Percentiles rank a stretch among this genome's conserved stretches.
These are phyloP conservation scores for Lepas anatifera DNA, from an alignment of 2,888 invertebrate species.

Conservation along the genomic window DNA sequence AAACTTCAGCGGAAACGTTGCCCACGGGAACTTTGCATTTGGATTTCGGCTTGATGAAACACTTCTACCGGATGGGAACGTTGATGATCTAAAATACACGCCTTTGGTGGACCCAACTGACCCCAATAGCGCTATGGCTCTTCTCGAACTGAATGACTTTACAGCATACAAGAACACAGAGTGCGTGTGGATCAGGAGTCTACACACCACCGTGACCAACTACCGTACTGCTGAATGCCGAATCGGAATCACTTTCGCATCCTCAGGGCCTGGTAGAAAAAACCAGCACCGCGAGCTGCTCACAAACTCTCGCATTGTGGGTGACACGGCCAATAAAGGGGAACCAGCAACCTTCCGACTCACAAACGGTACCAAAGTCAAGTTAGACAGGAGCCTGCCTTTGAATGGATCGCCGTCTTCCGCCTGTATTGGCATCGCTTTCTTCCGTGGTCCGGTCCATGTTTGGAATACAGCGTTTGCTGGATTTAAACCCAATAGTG, in stretches of 20 bases:
- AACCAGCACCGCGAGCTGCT: neutral
- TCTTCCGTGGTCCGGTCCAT: neutral
- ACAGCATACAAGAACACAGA: neutral
- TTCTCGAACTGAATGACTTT: neutral
- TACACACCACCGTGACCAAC: neutral
- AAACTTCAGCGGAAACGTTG: neutral
- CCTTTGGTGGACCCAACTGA: neutral
- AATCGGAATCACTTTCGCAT: neutral
- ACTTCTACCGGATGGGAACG: neutral
- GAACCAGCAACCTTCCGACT: neutral
- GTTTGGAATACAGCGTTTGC: neutral
- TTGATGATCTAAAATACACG: neutral
- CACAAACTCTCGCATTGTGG: neutral
- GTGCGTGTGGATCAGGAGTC: neutral
- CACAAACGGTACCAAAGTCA: too few relatives aligned
- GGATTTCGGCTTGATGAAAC: neutral
- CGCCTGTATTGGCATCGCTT: neutral
- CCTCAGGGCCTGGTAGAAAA: neutral
- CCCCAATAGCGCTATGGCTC: neutral
- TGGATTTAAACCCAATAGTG: neutral
- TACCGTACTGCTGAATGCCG: neutral
- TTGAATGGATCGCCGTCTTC: too few relatives aligned
- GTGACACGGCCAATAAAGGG: neutral
- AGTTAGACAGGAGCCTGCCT: neutral
- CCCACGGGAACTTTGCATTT: neutral